These are phyloP conservation scores for Brachycybe producta DNA, from an alignment of 2,888 invertebrate genomes.

Conservation along the genomic window DNA sequence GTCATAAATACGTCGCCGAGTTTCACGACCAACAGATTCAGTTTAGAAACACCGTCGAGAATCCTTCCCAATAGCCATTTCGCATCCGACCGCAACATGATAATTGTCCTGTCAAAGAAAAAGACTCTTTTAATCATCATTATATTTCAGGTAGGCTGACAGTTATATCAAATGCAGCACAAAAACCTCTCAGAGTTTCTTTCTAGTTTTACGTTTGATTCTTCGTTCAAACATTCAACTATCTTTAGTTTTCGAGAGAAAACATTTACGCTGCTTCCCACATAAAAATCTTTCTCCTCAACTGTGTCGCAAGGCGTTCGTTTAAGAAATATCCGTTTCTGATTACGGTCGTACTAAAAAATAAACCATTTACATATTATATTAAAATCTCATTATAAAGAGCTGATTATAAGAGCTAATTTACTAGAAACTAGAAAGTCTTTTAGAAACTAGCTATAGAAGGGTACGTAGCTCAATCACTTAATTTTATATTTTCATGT, in stretches of 20 bases:
- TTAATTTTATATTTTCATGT: no score
- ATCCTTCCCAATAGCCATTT: neutral
- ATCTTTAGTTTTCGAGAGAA: neutral
- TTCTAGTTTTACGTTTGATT: neutral
- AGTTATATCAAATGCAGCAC: neutral
- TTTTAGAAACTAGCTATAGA: no score
- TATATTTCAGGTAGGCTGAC: neutral
- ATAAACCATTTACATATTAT: no score
- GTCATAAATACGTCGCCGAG: no score
- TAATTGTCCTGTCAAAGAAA: neutral
- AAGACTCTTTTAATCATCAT: neutral
- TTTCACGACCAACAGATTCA: neutral
- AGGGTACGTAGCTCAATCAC: no score
- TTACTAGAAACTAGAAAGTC: no score
- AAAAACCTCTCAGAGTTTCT: slow-evolving; percentile 6
- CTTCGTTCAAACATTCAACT: neutral
- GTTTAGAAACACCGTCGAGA: neutral
- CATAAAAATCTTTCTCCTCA: neutral
- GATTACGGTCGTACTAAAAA: neutral
- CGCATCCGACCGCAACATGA: neutral
- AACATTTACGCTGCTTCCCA: slow-evolving; percentile 1
- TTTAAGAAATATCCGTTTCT: slow-evolving; percentile 6
- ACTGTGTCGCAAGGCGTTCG: slow-evolving; percentile 2
- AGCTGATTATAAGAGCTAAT: no score
- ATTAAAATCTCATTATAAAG: no score